Evolutionary conservation across 2,797 vertebrate species (phyloP), one percentile per base, ranked within the genome.

Genomic region (Picus viridis): DNA sequence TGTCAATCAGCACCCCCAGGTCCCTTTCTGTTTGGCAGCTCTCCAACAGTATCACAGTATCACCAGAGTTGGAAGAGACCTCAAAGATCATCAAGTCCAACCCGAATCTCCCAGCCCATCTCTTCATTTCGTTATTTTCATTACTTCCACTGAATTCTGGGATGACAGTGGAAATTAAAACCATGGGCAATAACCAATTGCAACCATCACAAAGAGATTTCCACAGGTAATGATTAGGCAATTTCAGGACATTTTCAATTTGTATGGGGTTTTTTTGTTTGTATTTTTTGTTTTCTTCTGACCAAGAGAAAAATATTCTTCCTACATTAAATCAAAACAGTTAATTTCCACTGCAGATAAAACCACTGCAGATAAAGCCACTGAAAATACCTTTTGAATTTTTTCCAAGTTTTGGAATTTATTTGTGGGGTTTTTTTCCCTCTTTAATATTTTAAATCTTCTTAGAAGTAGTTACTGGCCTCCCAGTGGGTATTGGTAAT

Each of bases 331-430:
- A 93, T 68, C 69, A 65, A 53, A 95, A 3, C 51, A 92, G 41
- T 86, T 90, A 36, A 85, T 84, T 92, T 92, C 49, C 86, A 51
- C 64, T 58, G 71, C 73, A 94, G 49, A 76, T 74, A 83, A 86
- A 71, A 49, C 15, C 86, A 51, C 64, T 58, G 71, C 73, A 94
- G 49, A 76, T 74, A 83, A 86, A 71, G 41, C 15, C 39, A 39
- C 39, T 12, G 57, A 89, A 94, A 96, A 84, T 30, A 71, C n/a
- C 81, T 83, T 95, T 85, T 95, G 91, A 96, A 64, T 90, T 92
- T 30, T 77, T 88, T 92, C 89, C 88, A 84, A 71, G 61, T 69
- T 82, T 71, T 51, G 19, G 71, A 84, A 59, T 76, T 24, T 34
- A 16, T 43, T 43, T 47, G 4, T 47, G 5, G 9, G 4, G 22